phyloP scores from a whole-genome alignment of 2,113 vertebrate genomes.

The Otolemur garnettii region DNA sequence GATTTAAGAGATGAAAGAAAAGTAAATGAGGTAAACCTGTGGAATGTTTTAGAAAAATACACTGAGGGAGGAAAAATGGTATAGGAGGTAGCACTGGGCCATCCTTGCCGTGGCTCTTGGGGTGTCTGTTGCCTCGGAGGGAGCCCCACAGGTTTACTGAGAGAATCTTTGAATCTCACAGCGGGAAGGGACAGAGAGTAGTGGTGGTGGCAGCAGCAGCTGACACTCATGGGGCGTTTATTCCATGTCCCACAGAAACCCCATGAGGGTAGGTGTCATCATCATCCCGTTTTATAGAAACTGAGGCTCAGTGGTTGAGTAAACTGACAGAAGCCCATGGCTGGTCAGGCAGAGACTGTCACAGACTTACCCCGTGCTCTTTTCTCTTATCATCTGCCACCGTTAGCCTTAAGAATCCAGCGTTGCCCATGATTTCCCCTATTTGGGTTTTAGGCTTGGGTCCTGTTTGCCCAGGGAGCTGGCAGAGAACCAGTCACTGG shows the following conservation, averaged over 20 bases:
- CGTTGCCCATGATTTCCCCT: fast-evolving
- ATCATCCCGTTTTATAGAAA: neutral
- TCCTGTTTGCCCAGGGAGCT: neutral
- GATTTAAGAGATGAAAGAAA: conserved; percentile 72
- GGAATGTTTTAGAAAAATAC: conserved; percentile 1
- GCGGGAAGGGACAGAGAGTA: too few species aligned
- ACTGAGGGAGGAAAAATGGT: neutral
- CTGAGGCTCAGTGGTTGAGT: neutral
- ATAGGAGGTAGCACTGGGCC: neutral
- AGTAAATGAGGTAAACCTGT: conserved; percentile 17
- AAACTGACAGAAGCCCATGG: neutral
- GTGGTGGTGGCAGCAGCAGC: neutral
- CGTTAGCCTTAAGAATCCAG: neutral
- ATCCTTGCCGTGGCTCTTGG: neutral
- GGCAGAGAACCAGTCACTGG: neutral
- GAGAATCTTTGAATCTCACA: neutral
- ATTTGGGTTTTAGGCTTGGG: neutral
- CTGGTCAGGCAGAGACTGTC: neutral
- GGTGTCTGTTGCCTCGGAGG: neutral
- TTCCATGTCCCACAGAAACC: neutral
- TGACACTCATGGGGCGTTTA: fast-evolving
- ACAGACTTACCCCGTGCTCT: neutral
- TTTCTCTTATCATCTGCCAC: neutral
- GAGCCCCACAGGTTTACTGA: neutral
- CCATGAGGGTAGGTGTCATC: fast-evolving